phyloP scores from a whole-genome alignment of 2,888 invertebrate species.

The Papilio elwesi region DNA sequence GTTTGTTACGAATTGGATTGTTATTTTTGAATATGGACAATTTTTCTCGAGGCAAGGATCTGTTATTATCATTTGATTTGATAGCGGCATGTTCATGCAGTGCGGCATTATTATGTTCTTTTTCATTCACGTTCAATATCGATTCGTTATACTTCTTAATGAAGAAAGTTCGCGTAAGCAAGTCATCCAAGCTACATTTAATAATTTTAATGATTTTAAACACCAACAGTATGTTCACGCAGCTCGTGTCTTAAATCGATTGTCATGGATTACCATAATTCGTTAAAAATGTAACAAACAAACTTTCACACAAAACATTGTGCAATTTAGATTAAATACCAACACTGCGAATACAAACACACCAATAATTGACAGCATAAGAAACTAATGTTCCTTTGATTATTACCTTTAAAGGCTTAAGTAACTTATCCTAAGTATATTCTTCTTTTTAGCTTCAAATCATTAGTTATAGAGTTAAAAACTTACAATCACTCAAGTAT shows the following conservation, averaged over 20 bases:
- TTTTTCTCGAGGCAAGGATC: background rate
- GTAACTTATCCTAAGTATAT: conserved; percentile 38
- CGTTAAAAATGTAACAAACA: conserved; percentile 5
- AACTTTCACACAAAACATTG: conserved; percentile 17
- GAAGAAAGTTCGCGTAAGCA: background rate
- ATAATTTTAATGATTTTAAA: conserved; percentile 1
- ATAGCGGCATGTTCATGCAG: background rate
- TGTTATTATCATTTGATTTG: background rate
- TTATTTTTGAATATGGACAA: no score
- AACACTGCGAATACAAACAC: conserved; percentile 45
- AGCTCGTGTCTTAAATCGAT: background rate
- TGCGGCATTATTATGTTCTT: background rate
- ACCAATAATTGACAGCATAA: conserved; percentile 59
- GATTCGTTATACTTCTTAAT: background rate
- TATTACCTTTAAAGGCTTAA: conserved; percentile 52
- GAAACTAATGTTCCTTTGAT: conserved; percentile 52
- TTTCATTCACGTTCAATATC: background rate
- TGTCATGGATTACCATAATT: conserved; percentile 7
- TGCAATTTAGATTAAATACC: conserved; percentile 25
- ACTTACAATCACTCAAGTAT: conserved; percentile 9
- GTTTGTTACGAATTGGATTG: background rate
- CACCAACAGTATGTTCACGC: background rate
- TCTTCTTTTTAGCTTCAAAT: conserved; percentile 10
- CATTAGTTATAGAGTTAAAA: background rate
- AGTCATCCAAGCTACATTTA: background rate